Percentiles rank a stretch among this genome's conserved stretches.
Conservation (phyloP, 35 echinoderm and acorn worm species). For the Lytechinus pictus region DNA sequence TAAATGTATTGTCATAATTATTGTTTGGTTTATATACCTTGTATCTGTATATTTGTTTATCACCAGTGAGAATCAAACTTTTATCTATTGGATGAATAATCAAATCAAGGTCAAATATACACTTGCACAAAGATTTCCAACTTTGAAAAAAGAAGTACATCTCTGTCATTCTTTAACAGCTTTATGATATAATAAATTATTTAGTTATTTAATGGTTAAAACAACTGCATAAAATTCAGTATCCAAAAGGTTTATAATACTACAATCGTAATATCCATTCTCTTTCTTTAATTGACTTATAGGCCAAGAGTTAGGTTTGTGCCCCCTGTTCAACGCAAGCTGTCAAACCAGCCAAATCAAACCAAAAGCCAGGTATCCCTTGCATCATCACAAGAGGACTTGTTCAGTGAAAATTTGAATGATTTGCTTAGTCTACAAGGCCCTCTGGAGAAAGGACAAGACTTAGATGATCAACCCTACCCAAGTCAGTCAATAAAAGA, state of each 20-base stretch:
- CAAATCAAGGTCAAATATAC: too few species aligned
- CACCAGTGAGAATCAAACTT: too few species aligned
- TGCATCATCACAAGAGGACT: neutral
- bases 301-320: constrained; percentile 43
- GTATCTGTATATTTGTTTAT: too few species aligned
- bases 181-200: neutral
- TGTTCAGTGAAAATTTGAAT: neutral
- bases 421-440: neutral
- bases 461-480: neutral
- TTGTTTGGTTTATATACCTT: too few species aligned
- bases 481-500: neutral
- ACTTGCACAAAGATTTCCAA: too few species aligned
- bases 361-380: neutral
- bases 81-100: too few species aligned
- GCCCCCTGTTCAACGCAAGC: neutral
- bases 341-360: neutral
- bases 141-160: neutral
- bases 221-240: neutral
- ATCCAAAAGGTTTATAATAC: neutral
- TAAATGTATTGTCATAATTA: too few species aligned
- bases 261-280: neutral
- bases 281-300: neutral
- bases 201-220: neutral
- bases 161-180: neutral
- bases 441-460: neutral